These are phyloP conservation scores for Myrmecobius fasciatus DNA, from an alignment of 2,113 vertebrate genomes.

Conservation along the genomic window DNA sequence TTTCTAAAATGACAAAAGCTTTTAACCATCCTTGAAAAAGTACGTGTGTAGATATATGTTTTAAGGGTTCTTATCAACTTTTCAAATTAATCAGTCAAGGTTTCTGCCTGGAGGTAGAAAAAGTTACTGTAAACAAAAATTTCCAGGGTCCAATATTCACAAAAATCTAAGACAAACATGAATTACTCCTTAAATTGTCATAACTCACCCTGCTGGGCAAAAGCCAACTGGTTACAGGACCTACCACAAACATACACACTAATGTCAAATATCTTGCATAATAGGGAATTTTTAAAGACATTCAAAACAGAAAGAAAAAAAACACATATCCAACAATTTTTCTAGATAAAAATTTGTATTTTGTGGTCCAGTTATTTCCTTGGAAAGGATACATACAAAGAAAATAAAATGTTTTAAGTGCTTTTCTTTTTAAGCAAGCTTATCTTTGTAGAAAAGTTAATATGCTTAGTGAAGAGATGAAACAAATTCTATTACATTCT, in stretches of 20 bases:
- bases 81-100: slow-evolving; percentile 57
- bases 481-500: background rate
- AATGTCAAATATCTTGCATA: slow-evolving; percentile 46
- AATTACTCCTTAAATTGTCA: slow-evolving; percentile 52
- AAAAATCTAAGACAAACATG: slow-evolving; percentile 49
- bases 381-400: background rate
- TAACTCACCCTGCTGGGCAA: slow-evolving; percentile 42
- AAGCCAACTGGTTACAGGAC: slow-evolving; percentile 64
- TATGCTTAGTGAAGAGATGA: slow-evolving; percentile 1
- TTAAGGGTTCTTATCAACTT: slow-evolving; percentile 58
- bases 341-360: slow-evolving; percentile 9
- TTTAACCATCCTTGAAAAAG: slow-evolving; percentile 48
- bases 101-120: slow-evolving; percentile 61
- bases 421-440: slow-evolving; percentile 37
- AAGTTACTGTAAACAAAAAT: slow-evolving; percentile 61
- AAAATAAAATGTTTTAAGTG: background rate
- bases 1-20: slow-evolving; percentile 58
- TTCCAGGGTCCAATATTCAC: slow-evolving; percentile 46
- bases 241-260: slow-evolving; percentile 55
- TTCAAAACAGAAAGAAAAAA: slow-evolving; percentile 34
- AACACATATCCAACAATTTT: slow-evolving; percentile 43
- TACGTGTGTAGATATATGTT: background rate
- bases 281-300: background rate
- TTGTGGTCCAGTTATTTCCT: slow-evolving; percentile 1
- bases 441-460: slow-evolving; percentile 2